Percentiles rank a stretch among this genome's conserved stretches.
Evolutionary conservation across 2,113 vertebrate genomes (phyloP).

Genomic region (Siniperca chuatsi): DNA sequence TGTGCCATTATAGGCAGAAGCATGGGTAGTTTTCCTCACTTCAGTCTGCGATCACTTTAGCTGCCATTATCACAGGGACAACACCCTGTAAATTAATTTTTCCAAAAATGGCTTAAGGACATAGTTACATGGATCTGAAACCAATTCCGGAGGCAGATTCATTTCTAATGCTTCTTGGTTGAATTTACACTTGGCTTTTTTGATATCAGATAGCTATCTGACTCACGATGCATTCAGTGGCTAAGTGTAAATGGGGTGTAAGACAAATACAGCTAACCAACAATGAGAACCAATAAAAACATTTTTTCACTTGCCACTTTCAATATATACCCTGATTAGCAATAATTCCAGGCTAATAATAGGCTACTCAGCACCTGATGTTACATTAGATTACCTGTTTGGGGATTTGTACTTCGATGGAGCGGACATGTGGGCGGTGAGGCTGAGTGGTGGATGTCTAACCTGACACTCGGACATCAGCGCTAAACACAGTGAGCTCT

Average conservation of each 20-base stretch:
- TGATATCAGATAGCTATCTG: background rate
- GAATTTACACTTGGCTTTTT: background rate
- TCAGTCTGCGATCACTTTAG: background rate
- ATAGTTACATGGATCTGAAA: background rate
- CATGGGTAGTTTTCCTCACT: background rate
- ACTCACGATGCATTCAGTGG: background rate
- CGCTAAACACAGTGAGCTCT: conserved; percentile 42
- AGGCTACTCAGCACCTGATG: conserved; percentile 11
- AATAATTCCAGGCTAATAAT: conserved; percentile 10
- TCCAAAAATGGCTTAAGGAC: background rate
- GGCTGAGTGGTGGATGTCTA: conserved; percentile 50
- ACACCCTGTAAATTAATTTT: background rate
- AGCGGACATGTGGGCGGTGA: conserved; percentile 34
- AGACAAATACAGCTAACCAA: background rate
- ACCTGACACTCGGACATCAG: conserved; percentile 54
- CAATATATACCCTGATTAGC: conserved; percentile 13
- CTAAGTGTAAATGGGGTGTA: background rate
- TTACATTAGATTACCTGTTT: conserved; percentile 36
- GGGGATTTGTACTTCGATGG: conserved; percentile 41
- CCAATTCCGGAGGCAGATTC: background rate
- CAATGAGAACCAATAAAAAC: background rate
- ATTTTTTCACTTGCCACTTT: background rate
- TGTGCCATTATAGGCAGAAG: background rate
- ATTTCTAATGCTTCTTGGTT: background rate
- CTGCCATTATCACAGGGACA: background rate